phyloP scores from a whole-genome alignment of 2,113 vertebrate genomes.

The Hemichromis elongatus region DNA sequence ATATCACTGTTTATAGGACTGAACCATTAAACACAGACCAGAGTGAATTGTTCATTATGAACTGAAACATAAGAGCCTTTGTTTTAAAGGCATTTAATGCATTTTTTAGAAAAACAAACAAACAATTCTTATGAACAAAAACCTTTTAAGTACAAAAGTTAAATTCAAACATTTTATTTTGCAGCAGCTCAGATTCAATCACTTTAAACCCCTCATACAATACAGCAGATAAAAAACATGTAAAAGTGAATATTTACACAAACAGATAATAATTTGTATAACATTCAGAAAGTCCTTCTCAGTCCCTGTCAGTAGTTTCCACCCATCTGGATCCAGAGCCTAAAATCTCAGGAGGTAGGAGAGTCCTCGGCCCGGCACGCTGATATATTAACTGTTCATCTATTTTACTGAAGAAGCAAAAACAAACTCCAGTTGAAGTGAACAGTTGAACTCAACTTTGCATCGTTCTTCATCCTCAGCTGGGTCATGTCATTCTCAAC shows the following conservation, averaged over 20 bases:
- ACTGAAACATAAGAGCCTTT: not conserved
- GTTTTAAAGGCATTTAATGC: not conserved
- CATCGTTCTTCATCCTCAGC: not conserved
- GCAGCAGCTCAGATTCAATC: not conserved
- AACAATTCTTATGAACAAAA: not conserved
- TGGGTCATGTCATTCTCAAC: constrained; percentile 22
- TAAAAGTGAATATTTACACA: not conserved
- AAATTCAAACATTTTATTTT: not conserved
- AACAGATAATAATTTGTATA: not conserved
- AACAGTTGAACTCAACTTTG: not conserved
- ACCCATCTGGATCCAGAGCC: not conserved
- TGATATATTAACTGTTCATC: not conserved
- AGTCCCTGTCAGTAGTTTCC: not conserved
- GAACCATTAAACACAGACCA: not conserved
- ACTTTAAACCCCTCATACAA: not conserved
- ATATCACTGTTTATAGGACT: not conserved
- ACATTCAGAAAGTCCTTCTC: not conserved
- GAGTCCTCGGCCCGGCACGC: not conserved
- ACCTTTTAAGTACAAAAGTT: not conserved
- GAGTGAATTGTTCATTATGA: not conserved
- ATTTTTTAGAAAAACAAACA: not conserved
- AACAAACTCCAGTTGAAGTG: not conserved
- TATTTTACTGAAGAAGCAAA: not conserved
- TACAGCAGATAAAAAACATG: not conserved
- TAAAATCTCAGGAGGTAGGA: not conserved